Percentiles rank a stretch among this genome's conserved stretches.
phyloP scores from a whole-genome alignment of 2,113 vertebrate species.

The Stomatorhinus ivindoensis region DNA sequence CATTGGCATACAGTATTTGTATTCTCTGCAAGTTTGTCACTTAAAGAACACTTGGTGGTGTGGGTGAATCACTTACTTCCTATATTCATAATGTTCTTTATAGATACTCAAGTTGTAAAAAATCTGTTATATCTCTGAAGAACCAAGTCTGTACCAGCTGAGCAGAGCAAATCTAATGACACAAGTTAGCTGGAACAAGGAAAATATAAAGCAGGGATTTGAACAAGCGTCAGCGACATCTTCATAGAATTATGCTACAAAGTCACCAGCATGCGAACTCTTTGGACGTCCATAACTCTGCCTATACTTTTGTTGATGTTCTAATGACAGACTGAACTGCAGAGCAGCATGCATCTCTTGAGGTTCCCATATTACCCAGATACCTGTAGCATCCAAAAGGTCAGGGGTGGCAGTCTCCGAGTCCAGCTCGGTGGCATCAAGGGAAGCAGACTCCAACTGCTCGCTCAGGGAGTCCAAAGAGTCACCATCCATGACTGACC shows the following conservation, averaged over 20 bases:
- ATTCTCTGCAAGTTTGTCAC: neutral
- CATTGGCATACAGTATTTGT: neutral
- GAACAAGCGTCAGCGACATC: neutral
- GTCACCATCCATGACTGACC: conserved; percentile 69
- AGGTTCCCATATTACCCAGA: neutral
- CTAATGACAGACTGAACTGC: neutral
- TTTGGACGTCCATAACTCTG: neutral
- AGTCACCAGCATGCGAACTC: neutral
- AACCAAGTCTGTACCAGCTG: neutral
- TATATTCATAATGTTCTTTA: neutral
- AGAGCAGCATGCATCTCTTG: neutral
- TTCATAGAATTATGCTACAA: neutral
- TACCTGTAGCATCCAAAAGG: conserved; percentile 59
- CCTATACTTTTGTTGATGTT: neutral
- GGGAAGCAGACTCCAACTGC: conserved; percentile 77
- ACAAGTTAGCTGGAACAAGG: neutral
- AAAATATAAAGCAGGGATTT: neutral
- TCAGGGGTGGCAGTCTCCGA: conserved; percentile 57
- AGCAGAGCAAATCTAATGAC: neutral
- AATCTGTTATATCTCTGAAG: neutral
- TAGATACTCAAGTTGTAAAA: neutral
- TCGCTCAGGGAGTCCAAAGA: conserved; percentile 88
- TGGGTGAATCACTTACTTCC: neutral
- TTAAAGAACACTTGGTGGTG: neutral
- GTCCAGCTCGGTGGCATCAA: conserved; percentile 78